Evolutionary conservation across 2,113 vertebrate genomes (phyloP), one percentile per base, ranked within the genome.

Genomic region (Prunella fulvescens): DNA sequence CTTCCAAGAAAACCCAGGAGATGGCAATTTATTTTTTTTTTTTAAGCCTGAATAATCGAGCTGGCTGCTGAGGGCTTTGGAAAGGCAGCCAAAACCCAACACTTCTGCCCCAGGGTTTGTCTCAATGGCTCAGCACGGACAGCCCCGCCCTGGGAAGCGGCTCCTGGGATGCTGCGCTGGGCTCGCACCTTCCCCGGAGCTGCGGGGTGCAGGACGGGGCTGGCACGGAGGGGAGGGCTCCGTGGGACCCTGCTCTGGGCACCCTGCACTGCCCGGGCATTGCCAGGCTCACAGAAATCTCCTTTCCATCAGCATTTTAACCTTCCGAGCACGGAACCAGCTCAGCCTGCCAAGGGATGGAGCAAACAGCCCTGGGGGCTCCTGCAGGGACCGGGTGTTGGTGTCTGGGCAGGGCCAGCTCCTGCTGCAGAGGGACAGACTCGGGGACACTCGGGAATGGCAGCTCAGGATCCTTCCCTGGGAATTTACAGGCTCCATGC

Each of bases 371-470:
- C 8, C 45, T 10, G 62, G 73, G 26, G 44, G 56, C 45, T 65
- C 44, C 60, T 2, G 6, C 11, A 2, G 47, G 86, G 29, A 5
- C 8, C 1, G 7, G 4, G 3, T 1, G 64, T 26, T 48, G 69
- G 42, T 47, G 6, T 1, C 23, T 0, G 25, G 65, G 42, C 86
- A 61, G 45, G 4, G 11, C 9, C 51, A 40, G 58, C 8, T 48
- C 86, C 74, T 25, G 76, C 57, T 44, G 35, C 54, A 25, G 66
- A 24, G 20, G 29, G 18, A 23, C 16, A 15, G 31, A 26, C 10
- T 3, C 1, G 0, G 47, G 29, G n/a, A 66, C 2, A 9, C 14
- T 19, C 3, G 0, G 60, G 61, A 44, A 24, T 0, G 3, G 45
- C 73, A 37, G 19, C 0, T 33, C 65, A 45, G 44, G 53, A 53